Conservation (phyloP, 2,888 invertebrate species). For the Empis stercorea region DNA sequence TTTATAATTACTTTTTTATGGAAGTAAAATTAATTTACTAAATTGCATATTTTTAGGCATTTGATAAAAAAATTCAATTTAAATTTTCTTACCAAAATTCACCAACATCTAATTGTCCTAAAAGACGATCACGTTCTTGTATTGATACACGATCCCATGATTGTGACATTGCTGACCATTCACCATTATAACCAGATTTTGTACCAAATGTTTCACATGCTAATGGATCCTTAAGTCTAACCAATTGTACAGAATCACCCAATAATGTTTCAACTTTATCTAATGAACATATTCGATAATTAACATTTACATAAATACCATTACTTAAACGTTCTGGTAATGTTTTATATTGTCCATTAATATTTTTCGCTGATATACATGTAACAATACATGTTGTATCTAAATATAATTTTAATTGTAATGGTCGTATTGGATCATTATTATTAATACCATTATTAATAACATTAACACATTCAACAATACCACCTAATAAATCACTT, state of each 20-base stretch:
- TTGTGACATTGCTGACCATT: constrained; percentile 53
- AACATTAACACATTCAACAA: constrained; percentile 69
- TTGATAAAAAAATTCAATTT: too few species aligned
- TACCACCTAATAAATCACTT: constrained; percentile 79
- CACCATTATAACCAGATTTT: constrained; percentile 52
- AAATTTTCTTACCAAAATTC: constrained; percentile 51
- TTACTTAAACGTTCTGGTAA: constrained; percentile 47
- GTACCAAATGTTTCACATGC: constrained; percentile 40
- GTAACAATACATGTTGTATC: constrained; percentile 78
- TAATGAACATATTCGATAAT: constrained; percentile 62
- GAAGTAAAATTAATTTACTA: too few species aligned
- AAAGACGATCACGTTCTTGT: constrained; percentile 57
- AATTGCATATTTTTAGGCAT: too few species aligned
- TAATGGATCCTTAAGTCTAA: constrained; percentile 57
- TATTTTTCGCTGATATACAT: constrained; percentile 41
- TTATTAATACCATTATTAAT: constrained; percentile 58
- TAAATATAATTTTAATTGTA: constrained; percentile 53
- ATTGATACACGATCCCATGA: constrained; percentile 68
- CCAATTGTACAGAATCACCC: constrained; percentile 57
- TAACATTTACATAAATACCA: constrained; percentile 63
- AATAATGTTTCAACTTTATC: constrained; percentile 62
- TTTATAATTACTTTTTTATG: constrained; percentile 7
- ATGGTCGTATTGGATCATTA: constrained; percentile 47
- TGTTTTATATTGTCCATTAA: constrained; percentile 39
- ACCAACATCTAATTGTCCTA: constrained; percentile 51